These are phyloP conservation scores for Sinotaia quadrata DNA, from an alignment of 2,888 invertebrate species.

Conservation along the genomic window DNA sequence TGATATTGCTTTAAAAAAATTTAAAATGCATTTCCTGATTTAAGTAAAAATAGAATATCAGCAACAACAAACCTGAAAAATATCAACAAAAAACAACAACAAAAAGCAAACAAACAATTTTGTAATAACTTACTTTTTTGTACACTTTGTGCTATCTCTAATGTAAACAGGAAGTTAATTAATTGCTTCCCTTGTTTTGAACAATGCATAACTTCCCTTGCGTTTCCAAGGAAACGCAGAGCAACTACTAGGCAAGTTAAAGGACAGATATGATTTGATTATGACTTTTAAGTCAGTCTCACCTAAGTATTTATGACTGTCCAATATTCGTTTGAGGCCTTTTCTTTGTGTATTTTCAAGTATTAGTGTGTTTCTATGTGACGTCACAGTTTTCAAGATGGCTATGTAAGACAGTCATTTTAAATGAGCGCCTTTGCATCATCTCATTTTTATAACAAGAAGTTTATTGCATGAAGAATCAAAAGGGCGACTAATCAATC, in stretches of 20 bases:
- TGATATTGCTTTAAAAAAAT: no score
- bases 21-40: no score
- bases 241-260: neutral
- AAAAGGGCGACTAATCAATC: neutral
- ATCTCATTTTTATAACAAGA: neutral
- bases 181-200: constrained; percentile 7
- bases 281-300: no score
- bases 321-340: no score
- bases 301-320: no score
- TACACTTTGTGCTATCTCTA: no score
- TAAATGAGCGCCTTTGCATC: neutral
- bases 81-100: no score
- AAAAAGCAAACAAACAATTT: no score
- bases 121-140: no score
- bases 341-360: neutral
- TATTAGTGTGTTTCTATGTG: constrained; percentile 44
- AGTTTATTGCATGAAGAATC: neutral
- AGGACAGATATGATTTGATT: no score
- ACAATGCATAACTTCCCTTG: constrained; percentile 20
- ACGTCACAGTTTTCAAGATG: constrained; percentile 60
- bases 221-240: constrained; percentile 23
- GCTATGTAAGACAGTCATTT: constrained; percentile 34
- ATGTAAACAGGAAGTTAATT: constrained; percentile 29
- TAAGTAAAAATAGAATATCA: no score
- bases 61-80: no score